Evolutionary conservation across 1,140 invertebrate genomes (phyloP).

Genomic region (Nymphalis io): DNA sequence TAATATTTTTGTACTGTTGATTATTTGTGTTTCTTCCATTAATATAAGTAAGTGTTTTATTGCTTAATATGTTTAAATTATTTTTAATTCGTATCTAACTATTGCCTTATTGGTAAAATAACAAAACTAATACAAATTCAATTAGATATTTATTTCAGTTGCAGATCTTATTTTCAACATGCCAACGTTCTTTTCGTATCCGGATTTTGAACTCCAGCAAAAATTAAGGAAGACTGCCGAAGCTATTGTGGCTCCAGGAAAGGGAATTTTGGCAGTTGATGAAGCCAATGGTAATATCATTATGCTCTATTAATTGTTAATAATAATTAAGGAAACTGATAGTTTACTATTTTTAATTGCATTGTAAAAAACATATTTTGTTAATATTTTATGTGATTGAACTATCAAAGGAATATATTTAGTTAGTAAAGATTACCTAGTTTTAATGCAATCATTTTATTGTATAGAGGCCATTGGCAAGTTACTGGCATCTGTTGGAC

Average conservation of each 20-base stretch:
- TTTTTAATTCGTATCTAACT: no score
- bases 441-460: no score
- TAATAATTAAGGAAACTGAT: no score
- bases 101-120: background rate
- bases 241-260: slow-evolving; percentile 94
- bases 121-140: background rate
- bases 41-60: background rate
- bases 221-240: slow-evolving; percentile 93
- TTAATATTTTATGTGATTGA: no score
- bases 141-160: background rate
- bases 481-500: slow-evolving; percentile 72
- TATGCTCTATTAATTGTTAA: background rate
- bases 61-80: background rate
- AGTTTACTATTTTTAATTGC: no score
- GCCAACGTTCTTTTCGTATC: slow-evolving; percentile 90
- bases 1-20: slow-evolving; percentile 20
- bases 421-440: no score
- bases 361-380: no score
- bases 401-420: no score
- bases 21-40: background rate
- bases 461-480: slow-evolving; percentile 63
- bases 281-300: slow-evolving; percentile 83
- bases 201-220: slow-evolving; percentile 90
- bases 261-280: slow-evolving; percentile 94
- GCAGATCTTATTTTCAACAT: slow-evolving; percentile 63